Evolutionary conservation across 1,140 invertebrate genomes (phyloP).

Genomic region (Diorhabda sublineata): DNA sequence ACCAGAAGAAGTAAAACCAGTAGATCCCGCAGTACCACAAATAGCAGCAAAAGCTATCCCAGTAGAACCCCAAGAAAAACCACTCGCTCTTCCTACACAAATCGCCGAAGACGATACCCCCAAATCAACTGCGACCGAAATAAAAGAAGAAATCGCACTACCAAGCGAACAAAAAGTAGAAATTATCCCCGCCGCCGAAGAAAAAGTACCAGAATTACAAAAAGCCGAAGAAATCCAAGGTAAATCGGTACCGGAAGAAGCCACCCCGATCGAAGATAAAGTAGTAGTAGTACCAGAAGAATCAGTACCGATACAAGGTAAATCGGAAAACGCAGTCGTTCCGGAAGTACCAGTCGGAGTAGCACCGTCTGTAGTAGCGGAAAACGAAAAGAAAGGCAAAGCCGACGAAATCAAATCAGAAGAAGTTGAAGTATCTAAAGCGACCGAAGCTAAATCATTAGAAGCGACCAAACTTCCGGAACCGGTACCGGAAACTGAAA

Average conservation of each 20-base stretch:
- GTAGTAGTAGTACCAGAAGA: not conserved
- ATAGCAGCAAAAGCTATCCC: slow-evolving; percentile 13
- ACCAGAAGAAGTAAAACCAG: slow-evolving; percentile 19
- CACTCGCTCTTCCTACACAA: slow-evolving; percentile 36
- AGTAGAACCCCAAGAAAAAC: slow-evolving; percentile 32
- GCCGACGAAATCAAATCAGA: slow-evolving; percentile 29
- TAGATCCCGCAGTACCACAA: slow-evolving; percentile 24
- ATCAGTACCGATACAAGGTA: not conserved
- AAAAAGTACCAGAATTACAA: slow-evolving; percentile 37
- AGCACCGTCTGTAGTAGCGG: slow-evolving; percentile 17
- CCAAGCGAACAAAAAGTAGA: slow-evolving; percentile 40
- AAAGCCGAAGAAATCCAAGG: slow-evolving; percentile 10
- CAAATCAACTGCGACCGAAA: slow-evolving; percentile 31
- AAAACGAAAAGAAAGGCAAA: slow-evolving; percentile 38
- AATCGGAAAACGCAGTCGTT: not conserved
- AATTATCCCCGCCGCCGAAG: slow-evolving; percentile 30
- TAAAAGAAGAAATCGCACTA: slow-evolving; percentile 31
- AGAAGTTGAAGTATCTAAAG: slow-evolving; percentile 16
- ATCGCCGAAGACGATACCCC: slow-evolving; percentile 27
- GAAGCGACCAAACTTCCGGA: slow-evolving; percentile 18
- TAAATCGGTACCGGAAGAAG: slow-evolving; percentile 5
- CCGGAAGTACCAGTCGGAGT: slow-evolving; percentile 14
- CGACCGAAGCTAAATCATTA: not conserved
- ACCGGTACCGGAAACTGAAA: slow-evolving; percentile 7
- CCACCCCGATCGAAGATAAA: not conserved